Percentiles rank a stretch among this genome's conserved stretches.
phyloP scores from a whole-genome alignment of 2,888 invertebrate genomes.

The Callyntrura guangdongensis region DNA sequence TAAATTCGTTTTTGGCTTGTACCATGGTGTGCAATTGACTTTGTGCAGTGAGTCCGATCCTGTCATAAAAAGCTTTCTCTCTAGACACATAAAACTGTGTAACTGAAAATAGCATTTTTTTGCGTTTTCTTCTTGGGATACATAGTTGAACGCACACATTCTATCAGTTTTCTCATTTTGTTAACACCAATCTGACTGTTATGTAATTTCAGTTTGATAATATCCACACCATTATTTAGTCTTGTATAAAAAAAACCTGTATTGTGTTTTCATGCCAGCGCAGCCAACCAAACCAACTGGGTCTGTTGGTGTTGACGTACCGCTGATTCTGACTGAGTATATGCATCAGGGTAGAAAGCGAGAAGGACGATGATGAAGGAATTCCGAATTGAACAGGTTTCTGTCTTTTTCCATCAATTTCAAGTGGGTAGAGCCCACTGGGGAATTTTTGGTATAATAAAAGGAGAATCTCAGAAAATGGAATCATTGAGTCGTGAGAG shows the following conservation, averaged over 20 bases:
- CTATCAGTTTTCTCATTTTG: background rate
- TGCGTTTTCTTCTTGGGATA: background rate
- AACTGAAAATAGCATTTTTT: background rate
- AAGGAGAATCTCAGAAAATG: conserved; percentile 68
- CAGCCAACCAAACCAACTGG: background rate
- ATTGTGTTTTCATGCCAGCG: background rate
- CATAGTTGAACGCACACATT: background rate
- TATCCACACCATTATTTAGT: no score
- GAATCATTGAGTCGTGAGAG: conserved; percentile 68
- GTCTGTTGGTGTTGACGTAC: background rate
- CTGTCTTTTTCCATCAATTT: conserved; percentile 77
- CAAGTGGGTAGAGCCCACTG: conserved; percentile 73
- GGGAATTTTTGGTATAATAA: conserved; percentile 75
- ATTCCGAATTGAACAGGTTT: conserved; percentile 73
- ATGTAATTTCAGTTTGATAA: conserved; percentile 12
- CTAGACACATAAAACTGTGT: background rate
- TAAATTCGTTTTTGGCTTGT: no score
- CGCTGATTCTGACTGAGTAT: background rate
- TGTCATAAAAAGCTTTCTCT: background rate
- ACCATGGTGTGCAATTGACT: no score
- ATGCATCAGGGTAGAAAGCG: conserved; percentile 3
- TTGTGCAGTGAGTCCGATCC: background rate
- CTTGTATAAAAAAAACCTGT: background rate
- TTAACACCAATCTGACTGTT: background rate
- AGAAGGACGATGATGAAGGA: conserved; percentile 60